Percentiles rank a stretch among this genome's conserved stretches.
Evolutionary conservation across 2,113 vertebrate species (phyloP).

Genomic region (Cnemophilus loriae): DNA sequence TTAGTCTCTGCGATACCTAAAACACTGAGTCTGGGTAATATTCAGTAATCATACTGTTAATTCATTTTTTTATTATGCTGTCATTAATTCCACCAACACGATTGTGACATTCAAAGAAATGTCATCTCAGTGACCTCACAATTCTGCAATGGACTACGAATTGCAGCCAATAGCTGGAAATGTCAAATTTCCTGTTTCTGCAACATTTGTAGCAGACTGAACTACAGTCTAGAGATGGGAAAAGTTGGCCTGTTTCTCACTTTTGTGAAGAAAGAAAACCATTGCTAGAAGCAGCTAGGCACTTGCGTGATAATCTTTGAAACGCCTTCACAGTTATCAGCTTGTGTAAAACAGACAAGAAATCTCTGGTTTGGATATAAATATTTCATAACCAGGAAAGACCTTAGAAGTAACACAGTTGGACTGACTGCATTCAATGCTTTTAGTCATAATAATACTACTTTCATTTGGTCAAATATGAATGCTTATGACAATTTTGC

Average conservation of each 20-base stretch:
- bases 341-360: not conserved
- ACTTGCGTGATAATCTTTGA: not conserved
- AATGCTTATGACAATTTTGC: not conserved
- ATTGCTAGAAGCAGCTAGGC: not conserved
- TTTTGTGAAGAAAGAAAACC: not conserved
- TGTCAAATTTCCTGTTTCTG: not conserved
- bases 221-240: not conserved
- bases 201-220: not conserved
- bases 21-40: not conserved
- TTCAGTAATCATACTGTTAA: slow-evolving; percentile 3
- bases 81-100: slow-evolving; percentile 28
- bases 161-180: not conserved
- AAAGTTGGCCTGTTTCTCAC: not conserved
- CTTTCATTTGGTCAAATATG: not conserved
- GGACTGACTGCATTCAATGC: not conserved
- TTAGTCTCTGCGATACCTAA: not conserved
- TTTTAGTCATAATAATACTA: not conserved
- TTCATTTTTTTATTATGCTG: not conserved
- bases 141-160: not conserved
- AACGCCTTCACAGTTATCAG: not conserved
- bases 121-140: not conserved
- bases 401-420: not conserved
- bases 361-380: not conserved
- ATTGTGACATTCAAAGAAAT: slow-evolving; percentile 19
- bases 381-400: not conserved